These are phyloP conservation scores for Sorex araneus DNA, from an alignment of 2,113 vertebrate genomes.

Conservation along the genomic window DNA sequence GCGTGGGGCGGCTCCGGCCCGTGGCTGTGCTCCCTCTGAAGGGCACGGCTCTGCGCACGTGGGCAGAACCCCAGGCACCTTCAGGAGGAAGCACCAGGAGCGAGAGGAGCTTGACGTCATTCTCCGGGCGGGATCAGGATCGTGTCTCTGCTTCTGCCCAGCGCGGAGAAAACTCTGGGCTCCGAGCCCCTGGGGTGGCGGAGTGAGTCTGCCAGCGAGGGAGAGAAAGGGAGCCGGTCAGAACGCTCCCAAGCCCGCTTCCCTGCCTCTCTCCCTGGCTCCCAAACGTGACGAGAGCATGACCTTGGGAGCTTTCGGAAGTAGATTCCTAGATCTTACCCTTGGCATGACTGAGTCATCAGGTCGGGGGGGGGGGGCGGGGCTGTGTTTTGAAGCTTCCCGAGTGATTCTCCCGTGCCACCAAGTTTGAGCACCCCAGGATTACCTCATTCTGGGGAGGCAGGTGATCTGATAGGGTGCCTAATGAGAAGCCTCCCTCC, in stretches of 20 bases:
- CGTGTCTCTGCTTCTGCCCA: no score
- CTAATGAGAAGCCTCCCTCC: background rate
- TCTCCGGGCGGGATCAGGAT: slow-evolving; percentile 11
- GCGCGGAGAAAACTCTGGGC: background rate
- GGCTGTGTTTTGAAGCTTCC: background rate
- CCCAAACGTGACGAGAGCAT: background rate
- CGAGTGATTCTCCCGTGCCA: slow-evolving; percentile 17
- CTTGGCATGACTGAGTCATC: background rate
- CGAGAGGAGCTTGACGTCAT: slow-evolving; percentile 48
- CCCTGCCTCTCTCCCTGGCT: background rate
- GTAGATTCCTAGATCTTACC: slow-evolving; percentile 54
- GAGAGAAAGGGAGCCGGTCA: background rate
- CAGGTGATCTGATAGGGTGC: background rate
- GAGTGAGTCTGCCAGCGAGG: background rate
- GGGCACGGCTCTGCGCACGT: background rate
- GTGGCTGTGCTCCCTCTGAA: slow-evolving; percentile 36
- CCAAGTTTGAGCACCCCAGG: slow-evolving; percentile 10
- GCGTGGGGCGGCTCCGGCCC: slow-evolving; percentile 27
- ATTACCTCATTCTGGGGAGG: background rate
- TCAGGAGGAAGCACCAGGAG: background rate
- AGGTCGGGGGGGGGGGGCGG: background rate
- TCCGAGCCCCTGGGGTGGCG: background rate
- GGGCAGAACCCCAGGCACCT: background rate
- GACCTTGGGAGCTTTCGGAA: slow-evolving; percentile 4
- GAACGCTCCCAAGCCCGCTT: slow-evolving; percentile 42